Evolutionary conservation across 2,113 vertebrate genomes (phyloP), one percentile per base, ranked within the genome.

Genomic region (Malurus alboscapulatus): DNA sequence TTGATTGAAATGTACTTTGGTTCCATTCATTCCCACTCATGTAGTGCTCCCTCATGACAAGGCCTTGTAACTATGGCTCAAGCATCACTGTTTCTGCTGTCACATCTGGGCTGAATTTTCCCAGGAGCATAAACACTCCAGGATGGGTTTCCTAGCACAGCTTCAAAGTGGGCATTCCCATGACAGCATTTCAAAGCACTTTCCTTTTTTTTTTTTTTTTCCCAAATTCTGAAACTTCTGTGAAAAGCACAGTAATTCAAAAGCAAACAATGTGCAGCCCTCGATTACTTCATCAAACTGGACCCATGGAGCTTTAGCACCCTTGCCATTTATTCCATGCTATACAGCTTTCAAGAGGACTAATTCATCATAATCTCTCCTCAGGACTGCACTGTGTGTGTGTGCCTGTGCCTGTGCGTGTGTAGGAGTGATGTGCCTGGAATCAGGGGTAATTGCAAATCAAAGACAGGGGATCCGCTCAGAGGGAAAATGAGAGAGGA

Each of bases 1-100:
- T 77, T 91, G 95, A 94, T 90, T 92, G 79, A 92, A 90, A 95
- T 80, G 91, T 94, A 81, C 91, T 94, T 92, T 69, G 17, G 59
- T 92, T 95, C 85, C 92, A 75, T 86, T 88, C 57, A 77, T 90
- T 94, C 82, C 36, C 79, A 88, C 93, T 95, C 40, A 55, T 25
- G 82, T 72, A 86, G 78, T 84, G 78, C 51, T 96, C 84, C 87
- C 91, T 90, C 71, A 92, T 87, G 95, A 36, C 84, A 89, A 85
- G 78, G 87, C 73, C 84, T 93, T 83, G 77, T 89, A 85, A 80
- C 84, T 69, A 84, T 91, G 90, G 75, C 90, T 77, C 18, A 11
- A 77, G 68, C 81, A 63, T 87, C 79, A 74, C 76, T 77, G 63
- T 67, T 89, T 93, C 90, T 90, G 47, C 91, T 93, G 82, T 94